phyloP scores from a whole-genome alignment of 2,797 vertebrate genomes.

The Arnoldichthys spilopterus region DNA sequence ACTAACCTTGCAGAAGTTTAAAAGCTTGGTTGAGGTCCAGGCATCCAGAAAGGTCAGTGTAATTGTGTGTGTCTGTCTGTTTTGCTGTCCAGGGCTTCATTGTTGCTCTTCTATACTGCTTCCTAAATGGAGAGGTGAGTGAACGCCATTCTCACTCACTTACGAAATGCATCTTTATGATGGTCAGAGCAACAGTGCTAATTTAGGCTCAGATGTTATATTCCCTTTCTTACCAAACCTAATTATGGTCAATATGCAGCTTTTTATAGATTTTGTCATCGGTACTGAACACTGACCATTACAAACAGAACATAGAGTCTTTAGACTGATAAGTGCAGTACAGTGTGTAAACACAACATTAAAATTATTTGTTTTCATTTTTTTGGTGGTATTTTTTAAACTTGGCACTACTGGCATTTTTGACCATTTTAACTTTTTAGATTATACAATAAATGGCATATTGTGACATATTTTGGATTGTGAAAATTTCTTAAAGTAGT shows the following conservation, averaged over 20 bases:
- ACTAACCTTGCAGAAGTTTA: background rate
- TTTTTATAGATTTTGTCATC: too few species aligned
- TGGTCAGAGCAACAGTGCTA: background rate
- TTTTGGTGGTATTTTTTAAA: too few species aligned
- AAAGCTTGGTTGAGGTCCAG: background rate
- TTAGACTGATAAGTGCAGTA: too few species aligned
- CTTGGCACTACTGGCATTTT: too few species aligned
- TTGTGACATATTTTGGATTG: too few species aligned
- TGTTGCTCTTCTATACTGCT: slow-evolving; percentile 93
- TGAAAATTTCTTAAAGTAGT: too few species aligned
- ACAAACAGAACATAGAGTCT: too few species aligned
- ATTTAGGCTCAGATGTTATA: background rate
- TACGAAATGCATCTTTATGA: background rate
- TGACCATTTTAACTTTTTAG: too few species aligned
- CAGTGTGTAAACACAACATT: too few species aligned
- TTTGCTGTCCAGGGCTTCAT: slow-evolving; percentile 84
- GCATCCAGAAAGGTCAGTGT: background rate
- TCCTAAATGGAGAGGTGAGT: slow-evolving; percentile 91
- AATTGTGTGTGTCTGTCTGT: background rate
- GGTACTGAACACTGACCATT: too few species aligned
- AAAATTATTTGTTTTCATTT: too few species aligned
- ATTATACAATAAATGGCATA: too few species aligned
- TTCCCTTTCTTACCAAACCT: background rate
- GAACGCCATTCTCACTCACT: background rate
- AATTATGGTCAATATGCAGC: background rate